Evolutionary conservation across 2,113 vertebrate genomes (phyloP), one percentile per base, ranked within the genome.

Genomic region (Bos indicus): DNA sequence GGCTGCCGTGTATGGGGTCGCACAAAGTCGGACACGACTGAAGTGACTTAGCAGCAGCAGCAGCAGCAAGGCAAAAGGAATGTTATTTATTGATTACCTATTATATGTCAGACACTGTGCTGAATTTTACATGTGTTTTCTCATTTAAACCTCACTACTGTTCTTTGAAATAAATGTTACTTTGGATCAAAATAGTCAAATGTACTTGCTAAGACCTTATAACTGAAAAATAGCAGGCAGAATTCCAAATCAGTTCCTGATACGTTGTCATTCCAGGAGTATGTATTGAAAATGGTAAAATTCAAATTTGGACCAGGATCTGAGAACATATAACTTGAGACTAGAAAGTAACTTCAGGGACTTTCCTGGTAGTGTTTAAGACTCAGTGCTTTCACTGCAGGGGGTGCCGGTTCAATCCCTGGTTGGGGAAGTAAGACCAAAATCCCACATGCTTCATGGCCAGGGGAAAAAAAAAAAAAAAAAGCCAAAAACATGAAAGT

Each of bases 171-270:
- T 93, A 60, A 3, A 52, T 86, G 71, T 30, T 77, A 30, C 2
- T 77, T 13, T 86, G 84, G 43, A 11, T 91, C 60, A 62, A 43
- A 88, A n/a, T 89, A 86, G 28, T 25, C 30, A 19, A 87, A 71
- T 54, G 7, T 51, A 60, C 86, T 91, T 97, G 7, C 48, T 82
- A 93, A 89, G 7, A 84, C 9, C 10, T 71, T 90, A 67, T 74
- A 95, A 84, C 43, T 64, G 16, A 71, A 91, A 85, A 94, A 23
- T 67, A n/a, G 86, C 21, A 77, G 59, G 13, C n/a, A 51, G 21
- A 90, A 94, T 81, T 89, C 30, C 54, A 86, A 97, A 96, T 78
- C 28, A 46, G 13, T 30, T 92, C 56, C 96, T 94, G 11, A 56
- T 43, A 74, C 3, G 11, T 85, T 91, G 25, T 57, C 54, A 91